Conservation (phyloP, 2,888 invertebrate species). For the Dasypolia templi region DNA sequence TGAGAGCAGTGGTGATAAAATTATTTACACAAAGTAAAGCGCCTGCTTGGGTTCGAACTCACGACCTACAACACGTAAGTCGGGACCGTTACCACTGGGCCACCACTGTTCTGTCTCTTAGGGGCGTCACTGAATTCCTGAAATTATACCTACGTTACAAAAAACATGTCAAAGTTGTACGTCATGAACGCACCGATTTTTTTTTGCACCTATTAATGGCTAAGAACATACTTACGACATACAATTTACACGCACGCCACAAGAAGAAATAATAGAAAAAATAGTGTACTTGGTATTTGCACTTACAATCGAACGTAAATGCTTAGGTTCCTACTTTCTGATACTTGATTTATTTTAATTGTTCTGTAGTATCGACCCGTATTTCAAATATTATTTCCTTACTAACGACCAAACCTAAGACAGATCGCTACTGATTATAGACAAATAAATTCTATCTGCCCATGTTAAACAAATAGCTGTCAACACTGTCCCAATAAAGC, state of each 20-base stretch:
- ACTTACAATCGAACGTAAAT: slow-evolving; percentile 17
- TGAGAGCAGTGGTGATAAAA: no score
- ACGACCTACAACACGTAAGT: no score
- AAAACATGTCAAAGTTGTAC: background rate
- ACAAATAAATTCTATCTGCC: no score
- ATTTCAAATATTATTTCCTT: slow-evolving; percentile 14
- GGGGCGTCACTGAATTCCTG: background rate
- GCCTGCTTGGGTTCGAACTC: no score
- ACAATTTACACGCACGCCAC: background rate
- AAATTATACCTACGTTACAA: background rate
- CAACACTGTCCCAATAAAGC: no score
- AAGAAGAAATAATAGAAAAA: background rate
- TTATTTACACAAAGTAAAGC: no score
- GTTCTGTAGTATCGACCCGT: background rate
- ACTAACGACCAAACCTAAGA: no score
- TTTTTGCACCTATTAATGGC: background rate
- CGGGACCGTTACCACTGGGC: no score
- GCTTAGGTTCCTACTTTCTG: background rate
- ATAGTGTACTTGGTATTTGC: background rate
- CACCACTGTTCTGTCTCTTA: no score
- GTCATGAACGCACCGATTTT: background rate
- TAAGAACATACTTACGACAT: background rate
- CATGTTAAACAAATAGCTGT: no score
- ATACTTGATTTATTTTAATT: slow-evolving; percentile 22
- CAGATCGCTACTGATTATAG: no score